Evolutionary conservation across 2,888 invertebrate genomes (phyloP).

Genomic region (Tillus elongatus): DNA sequence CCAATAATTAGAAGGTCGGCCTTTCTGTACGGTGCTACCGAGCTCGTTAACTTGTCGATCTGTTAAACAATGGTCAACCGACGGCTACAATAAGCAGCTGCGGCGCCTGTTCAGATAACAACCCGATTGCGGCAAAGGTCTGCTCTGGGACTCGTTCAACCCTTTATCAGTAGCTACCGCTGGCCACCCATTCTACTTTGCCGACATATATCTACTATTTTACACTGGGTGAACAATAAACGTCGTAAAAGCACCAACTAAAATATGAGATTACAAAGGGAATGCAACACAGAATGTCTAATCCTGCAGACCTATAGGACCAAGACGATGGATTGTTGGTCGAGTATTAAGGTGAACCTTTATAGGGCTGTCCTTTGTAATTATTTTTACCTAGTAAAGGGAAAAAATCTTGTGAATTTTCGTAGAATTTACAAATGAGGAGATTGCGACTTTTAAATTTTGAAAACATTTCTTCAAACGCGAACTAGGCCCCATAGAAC

Average conservation of each 20-base stretch:
- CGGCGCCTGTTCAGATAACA: constrained; percentile 33
- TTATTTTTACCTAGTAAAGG: no score
- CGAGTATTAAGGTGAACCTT: no score
- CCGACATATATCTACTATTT: constrained; percentile 26
- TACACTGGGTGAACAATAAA: constrained; percentile 26
- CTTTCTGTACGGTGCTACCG: constrained; percentile 18
- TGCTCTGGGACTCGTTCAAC: constrained; percentile 27
- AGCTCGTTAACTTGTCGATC: constrained; percentile 37
- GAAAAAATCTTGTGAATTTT: no score
- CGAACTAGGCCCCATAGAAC: no score
- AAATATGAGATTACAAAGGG: no score
- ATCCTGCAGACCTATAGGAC: no score
- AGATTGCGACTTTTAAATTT: no score
- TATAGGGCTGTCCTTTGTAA: no score
- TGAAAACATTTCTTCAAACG: no score
- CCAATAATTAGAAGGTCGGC: constrained; percentile 25
- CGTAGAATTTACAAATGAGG: no score
- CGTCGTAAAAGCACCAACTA: constrained; percentile 16
- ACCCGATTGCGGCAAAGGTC: constrained; percentile 31
- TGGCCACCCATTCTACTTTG: constrained; percentile 15
- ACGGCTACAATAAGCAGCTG: constrained; percentile 27
- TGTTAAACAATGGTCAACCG: constrained; percentile 36
- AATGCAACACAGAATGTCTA: no score
- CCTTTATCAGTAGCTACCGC: constrained; percentile 24
- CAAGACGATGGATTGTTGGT: no score